These are phyloP conservation scores for Colossoma macropomum DNA, from an alignment of 2,113 vertebrate species.

Conservation along the genomic window DNA sequence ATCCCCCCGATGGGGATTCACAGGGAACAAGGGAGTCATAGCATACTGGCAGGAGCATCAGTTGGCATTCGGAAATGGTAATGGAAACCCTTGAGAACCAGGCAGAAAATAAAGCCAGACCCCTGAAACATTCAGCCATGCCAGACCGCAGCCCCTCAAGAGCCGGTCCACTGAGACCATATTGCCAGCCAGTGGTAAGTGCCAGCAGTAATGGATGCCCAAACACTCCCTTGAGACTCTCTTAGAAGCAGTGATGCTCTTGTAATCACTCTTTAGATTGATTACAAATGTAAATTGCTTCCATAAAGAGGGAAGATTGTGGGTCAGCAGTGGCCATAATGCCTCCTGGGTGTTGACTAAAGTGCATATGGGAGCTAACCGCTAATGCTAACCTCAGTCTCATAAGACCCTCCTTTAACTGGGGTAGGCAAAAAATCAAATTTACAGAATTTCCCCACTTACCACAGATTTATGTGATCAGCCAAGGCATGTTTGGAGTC, in stretches of 20 bases:
- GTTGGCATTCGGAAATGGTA: neutral
- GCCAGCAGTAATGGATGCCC: neutral
- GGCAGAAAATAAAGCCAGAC: neutral
- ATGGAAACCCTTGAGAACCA: conserved; percentile 2
- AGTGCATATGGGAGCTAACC: neutral
- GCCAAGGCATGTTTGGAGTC: no score
- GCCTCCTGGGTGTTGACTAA: neutral
- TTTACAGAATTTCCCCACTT: no score
- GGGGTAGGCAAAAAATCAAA: no score
- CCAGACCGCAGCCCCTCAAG: neutral
- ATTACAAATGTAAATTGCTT: neutral
- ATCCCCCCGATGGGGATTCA: no score
- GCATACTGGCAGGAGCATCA: neutral
- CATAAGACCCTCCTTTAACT: no score
- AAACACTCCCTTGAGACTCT: neutral
- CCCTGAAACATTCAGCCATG: neutral
- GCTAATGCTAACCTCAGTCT: neutral
- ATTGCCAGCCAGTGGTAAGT: neutral
- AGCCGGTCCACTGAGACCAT: neutral
- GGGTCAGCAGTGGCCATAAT: neutral
- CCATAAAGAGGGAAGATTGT: neutral
- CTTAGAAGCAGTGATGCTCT: neutral
- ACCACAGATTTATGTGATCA: no score
- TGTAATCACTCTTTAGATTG: neutral
- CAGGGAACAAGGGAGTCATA: neutral